Base-by-base conservation (phyloP, 2,113 vertebrate species). In the Cyphomyrus discorhynchus region DNA sequence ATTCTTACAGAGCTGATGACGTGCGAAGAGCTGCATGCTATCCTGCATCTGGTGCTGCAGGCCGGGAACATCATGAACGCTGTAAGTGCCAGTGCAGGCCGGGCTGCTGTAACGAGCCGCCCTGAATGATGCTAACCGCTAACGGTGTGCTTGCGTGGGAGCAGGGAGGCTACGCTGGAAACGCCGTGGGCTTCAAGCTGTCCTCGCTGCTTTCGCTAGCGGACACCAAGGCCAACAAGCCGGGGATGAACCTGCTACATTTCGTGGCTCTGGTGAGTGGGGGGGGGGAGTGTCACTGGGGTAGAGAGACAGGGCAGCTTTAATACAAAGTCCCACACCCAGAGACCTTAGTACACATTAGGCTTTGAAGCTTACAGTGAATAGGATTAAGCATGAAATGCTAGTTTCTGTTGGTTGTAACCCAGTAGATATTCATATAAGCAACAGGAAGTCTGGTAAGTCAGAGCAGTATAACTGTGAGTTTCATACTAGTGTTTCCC, bases 21-120 rank as follows among this genome's bases (percentile, higher is more conserved):
- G 3, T 99, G 98, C 92, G 98, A 98, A 91, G 98, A 99, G 87
- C 96, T 99, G n/a, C 98, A 99, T 91, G 97, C 97, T 53, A 97
- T 99, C 92, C 92, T 99, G 89, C 98, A 98, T 93, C 95, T 99
- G 95, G 98, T 99, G 93, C 97, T 99, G 82, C 98, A 99, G 93
- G 98, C 98, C 13, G 98, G 98, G 89, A 99, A 99, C 93, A 98
- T 99, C 94, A 98, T 99, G 98, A 99, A 99, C 80, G 98, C 97
- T 13, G 98, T 99, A 94, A 97, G 97, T 95, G 88, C 35, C 1
- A 52, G 70, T 87, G 35, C 15, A 10, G 4, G 10, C 39, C 24
- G 17, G 11, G 42, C 56, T 7, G 17, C 21, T 11, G 82, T 47
- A 24, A 21, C 82, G n/a, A 10, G 19, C n/a, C 21, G 3, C 10